Percentiles rank a stretch among this genome's conserved stretches.
Evolutionary conservation across 2,888 invertebrate species (phyloP).

Genomic region (Steinernema scapterisci): DNA sequence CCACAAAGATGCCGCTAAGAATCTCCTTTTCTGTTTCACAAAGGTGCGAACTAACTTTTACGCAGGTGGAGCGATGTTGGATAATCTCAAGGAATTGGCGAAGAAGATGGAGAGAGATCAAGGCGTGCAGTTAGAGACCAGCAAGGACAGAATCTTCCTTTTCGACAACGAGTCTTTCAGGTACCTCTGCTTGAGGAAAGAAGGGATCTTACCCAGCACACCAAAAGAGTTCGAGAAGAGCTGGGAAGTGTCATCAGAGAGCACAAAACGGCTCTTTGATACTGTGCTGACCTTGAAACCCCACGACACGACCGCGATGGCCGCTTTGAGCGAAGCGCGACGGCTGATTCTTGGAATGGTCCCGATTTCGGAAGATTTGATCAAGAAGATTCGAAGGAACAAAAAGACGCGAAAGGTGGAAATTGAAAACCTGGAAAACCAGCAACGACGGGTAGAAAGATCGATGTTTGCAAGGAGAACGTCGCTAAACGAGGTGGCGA

Average conservation of each 20-base stretch:
- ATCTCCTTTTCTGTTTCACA: conserved; percentile 57
- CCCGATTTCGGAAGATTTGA: neutral
- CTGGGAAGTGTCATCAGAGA: neutral
- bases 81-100: neutral
- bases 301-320: neutral
- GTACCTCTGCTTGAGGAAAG: conserved; percentile 37
- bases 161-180: conserved; percentile 50
- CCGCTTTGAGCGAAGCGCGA: neutral
- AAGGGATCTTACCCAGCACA: neutral
- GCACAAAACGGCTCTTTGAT: neutral
- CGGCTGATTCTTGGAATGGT: neutral
- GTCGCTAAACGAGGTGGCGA: neutral
- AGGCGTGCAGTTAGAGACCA: conserved; percentile 19
- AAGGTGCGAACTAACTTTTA: conserved; percentile 40
- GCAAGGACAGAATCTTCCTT: conserved; percentile 39
- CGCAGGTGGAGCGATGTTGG: conserved; percentile 25
- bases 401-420: neutral
- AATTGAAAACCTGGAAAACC: neutral
- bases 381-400: neutral
- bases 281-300: neutral
- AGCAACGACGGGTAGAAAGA: neutral
- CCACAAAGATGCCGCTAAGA: conserved; percentile 46
- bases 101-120: neutral
- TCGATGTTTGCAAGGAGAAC: neutral
- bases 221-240: neutral